Conservation (phyloP, 2,113 vertebrate species). For the Eleginops maclovinus region DNA sequence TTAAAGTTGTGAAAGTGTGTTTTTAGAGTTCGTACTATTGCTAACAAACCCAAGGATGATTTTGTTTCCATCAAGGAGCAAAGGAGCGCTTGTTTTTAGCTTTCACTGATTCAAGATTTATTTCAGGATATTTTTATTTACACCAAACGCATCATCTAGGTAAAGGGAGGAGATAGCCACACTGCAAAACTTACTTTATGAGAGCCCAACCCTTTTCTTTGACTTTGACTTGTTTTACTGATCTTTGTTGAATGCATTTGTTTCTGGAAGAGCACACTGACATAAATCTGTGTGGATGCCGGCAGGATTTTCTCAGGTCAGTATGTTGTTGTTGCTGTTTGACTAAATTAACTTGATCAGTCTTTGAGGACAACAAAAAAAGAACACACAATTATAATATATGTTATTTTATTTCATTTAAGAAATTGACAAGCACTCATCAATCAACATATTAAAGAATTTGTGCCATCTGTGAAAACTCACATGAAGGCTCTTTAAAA, state of each 20-base stretch:
- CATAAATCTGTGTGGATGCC: too few relatives aligned
- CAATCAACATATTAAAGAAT: conserved; percentile 83
- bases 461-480: conserved; percentile 74
- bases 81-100: not conserved
- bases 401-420: conserved; percentile 85
- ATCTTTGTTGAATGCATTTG: too few relatives aligned
- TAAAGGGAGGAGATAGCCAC: too few relatives aligned
- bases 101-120: too few relatives aligned
- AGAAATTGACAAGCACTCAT: conserved; percentile 86
- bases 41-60: not conserved
- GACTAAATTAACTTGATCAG: not conserved
- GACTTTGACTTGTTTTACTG: too few relatives aligned
- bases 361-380: not conserved
- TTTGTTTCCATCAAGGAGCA: not conserved
- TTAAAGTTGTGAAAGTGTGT: not conserved
- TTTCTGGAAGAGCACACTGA: too few relatives aligned
- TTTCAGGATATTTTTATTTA: too few relatives aligned
- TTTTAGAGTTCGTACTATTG: not conserved
- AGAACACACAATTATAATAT: conserved; percentile 65
- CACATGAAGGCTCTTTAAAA: conserved; percentile 80
- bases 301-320: too few relatives aligned
- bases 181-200: too few relatives aligned
- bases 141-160: too few relatives aligned
- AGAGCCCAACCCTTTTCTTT: too few relatives aligned
- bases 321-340: too few relatives aligned